Base-by-base conservation (phyloP, 2,888 invertebrate genomes). In the Apamea anceps region DNA sequence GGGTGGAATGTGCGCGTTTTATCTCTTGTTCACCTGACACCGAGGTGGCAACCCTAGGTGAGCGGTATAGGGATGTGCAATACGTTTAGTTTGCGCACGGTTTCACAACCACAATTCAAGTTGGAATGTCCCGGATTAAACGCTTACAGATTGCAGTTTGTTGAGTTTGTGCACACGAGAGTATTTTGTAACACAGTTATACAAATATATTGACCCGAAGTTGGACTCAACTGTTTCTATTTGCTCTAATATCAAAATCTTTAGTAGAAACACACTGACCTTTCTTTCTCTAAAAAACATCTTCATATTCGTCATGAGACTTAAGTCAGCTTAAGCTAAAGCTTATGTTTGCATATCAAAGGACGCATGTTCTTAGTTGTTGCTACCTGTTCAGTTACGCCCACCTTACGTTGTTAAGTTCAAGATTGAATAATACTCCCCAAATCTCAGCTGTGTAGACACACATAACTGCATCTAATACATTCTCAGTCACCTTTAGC, bases 31-130 rank as follows among this genome's bases (percentile, higher is more conserved):
- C 51, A 48, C n/a, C 42, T 73, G 42, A 62, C 42, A 57, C n/a
- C 21, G n/a, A 72, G 57, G 72, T 76, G 71, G 72, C 62, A 76
- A 71, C 75, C 85, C 75, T 84, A 80, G 37, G 66, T 45, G 37
- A 67, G 25, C 66, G 57, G 78, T 48, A 72, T 77, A 87, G 66
- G 72, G 72, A 37, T 72, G 51, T 77, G 62, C 84, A 76, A 82
- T 85, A 84, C 77, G 87, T 89, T 89, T 89, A 92, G 91, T 93
- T 94, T 93, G 91, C 86, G 89, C 87, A 85, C 87, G 88, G 88
- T 89, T 91, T 88, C 81, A 90, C 92, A 91, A 91, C 93, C 93
- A 93, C 93, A 95, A 94, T 95, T 94, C 93, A 93, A 93, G 91
- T 89, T 87, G 79, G 88, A 87, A 91, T 90, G 90, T 90, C 85